phyloP scores from a whole-genome alignment of 2,888 invertebrate species.

The Protodeltote pygarga region DNA sequence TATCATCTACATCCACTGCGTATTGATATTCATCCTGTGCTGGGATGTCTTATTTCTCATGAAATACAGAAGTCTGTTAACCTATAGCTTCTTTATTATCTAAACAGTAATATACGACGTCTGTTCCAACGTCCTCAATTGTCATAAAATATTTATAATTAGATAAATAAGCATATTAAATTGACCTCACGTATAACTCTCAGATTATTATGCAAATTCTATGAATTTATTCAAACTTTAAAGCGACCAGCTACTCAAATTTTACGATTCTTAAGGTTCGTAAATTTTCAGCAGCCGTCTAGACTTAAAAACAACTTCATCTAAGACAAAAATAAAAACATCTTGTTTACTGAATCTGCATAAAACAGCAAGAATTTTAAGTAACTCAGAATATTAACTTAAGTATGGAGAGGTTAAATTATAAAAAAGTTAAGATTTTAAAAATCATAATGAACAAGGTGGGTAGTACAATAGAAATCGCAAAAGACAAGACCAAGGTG shows the following conservation, averaged over 20 bases:
- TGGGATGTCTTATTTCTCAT: too few relatives aligned
- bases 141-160: conserved; percentile 18
- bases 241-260: conserved; percentile 27
- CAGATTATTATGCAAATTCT: conserved; percentile 37
- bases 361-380: conserved; percentile 19
- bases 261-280: conserved; percentile 37
- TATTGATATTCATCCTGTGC: too few relatives aligned
- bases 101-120: too few relatives aligned
- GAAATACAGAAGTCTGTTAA: too few relatives aligned
- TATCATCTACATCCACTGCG: too few relatives aligned
- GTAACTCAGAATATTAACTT: too few relatives aligned
- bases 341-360: conserved; percentile 11
- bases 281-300: conserved; percentile 32
- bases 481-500: too few relatives aligned
- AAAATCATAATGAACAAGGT: too few relatives aligned
- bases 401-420: too few relatives aligned
- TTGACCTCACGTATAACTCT: conserved; percentile 15
- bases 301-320: conserved; percentile 30
- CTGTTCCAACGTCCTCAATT: conserved; percentile 7
- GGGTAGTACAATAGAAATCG: too few relatives aligned
- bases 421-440: too few relatives aligned
- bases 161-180: not conserved
- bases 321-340: conserved; percentile 13
- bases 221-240: conserved; percentile 37
- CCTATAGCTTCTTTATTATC: not conserved